Conservation (phyloP, 2,797 vertebrate genomes). For the Calcarius lapponicus region DNA sequence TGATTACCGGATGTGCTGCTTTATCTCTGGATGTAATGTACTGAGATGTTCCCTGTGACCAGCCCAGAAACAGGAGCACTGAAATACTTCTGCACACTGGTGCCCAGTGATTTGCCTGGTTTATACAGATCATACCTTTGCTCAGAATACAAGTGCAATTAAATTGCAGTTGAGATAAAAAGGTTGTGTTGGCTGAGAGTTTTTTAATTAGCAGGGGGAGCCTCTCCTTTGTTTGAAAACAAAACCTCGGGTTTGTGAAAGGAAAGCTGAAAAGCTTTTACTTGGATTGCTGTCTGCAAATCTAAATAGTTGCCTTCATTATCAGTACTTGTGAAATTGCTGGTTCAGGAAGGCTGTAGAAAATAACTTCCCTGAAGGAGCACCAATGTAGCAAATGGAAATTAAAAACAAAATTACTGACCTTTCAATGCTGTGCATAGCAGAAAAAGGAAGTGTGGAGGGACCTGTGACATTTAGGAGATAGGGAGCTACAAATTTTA, state of each 20-base stretch:
- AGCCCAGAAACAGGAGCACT: not conserved
- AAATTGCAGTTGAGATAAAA: not conserved
- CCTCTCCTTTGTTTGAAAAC: not conserved
- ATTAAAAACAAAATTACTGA: conserved; percentile 1
- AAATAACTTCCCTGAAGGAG: conserved; percentile 14
- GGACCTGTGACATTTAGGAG: not conserved
- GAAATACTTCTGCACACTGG: not conserved
- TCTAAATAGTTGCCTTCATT: not conserved
- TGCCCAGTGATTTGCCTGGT: not conserved
- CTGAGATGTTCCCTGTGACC: not conserved
- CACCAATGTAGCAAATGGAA: not conserved
- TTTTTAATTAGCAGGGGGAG: not conserved
- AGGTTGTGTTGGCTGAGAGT: not conserved
- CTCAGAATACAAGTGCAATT: not conserved
- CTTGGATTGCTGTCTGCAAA: not conserved
- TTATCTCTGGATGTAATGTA: not conserved
- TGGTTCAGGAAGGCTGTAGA: conserved; percentile 7
- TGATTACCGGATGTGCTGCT: not conserved
- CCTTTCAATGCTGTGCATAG: not conserved
- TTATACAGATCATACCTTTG: not conserved
- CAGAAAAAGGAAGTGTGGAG: not conserved
- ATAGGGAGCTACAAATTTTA: not conserved
- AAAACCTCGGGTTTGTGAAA: not conserved
- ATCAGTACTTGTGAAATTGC: not conserved
- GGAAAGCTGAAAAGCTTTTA: not conserved